A percentile compares a stretch with the other conserved stretches of the same genome.
These are phyloP conservation scores for Drosophila leonis DNA, from an alignment of 2,888 invertebrate genomes.

Conservation along the genomic window DNA sequence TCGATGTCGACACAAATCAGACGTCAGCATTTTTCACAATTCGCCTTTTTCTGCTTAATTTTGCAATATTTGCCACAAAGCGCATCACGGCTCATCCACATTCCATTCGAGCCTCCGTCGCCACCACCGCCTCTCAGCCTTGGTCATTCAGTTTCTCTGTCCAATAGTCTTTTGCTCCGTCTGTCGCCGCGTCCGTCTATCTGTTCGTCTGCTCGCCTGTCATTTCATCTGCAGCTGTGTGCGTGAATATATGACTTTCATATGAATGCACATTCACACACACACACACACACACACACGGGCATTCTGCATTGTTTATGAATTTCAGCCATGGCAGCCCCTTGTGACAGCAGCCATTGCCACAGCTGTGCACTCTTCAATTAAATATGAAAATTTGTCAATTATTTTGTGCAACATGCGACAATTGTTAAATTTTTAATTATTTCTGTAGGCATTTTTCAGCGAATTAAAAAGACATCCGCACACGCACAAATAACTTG, in stretches of 20 bases:
- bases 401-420: slow-evolving; percentile 81
- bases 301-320: slow-evolving; percentile 72
- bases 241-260: slow-evolving; percentile 62
- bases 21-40: slow-evolving; percentile 79
- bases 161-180: slow-evolving; percentile 8
- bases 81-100: slow-evolving; percentile 34
- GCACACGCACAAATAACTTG: slow-evolving; percentile 23
- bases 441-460: slow-evolving; percentile 59
- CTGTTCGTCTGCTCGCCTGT: slow-evolving; percentile 45
- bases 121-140: slow-evolving; percentile 1
- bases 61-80: slow-evolving; percentile 73
- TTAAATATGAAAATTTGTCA: slow-evolving; percentile 82
- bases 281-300: slow-evolving; percentile 25
- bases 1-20: slow-evolving; percentile 77
- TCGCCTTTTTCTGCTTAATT: slow-evolving; percentile 75
- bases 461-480: slow-evolving; percentile 45
- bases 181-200: slow-evolving; percentile 19
- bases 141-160: slow-evolving; percentile 16
- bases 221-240: slow-evolving; percentile 72
- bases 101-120: slow-evolving; percentile 10
- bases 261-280: slow-evolving; percentile 32
- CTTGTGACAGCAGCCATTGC: slow-evolving; percentile 66
- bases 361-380: slow-evolving; percentile 76
- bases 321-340: slow-evolving; percentile 66
- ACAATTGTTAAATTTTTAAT: slow-evolving; percentile 81